phyloP scores from a whole-genome alignment of 2,888 invertebrate genomes.

The Spisula subtruncata region DNA sequence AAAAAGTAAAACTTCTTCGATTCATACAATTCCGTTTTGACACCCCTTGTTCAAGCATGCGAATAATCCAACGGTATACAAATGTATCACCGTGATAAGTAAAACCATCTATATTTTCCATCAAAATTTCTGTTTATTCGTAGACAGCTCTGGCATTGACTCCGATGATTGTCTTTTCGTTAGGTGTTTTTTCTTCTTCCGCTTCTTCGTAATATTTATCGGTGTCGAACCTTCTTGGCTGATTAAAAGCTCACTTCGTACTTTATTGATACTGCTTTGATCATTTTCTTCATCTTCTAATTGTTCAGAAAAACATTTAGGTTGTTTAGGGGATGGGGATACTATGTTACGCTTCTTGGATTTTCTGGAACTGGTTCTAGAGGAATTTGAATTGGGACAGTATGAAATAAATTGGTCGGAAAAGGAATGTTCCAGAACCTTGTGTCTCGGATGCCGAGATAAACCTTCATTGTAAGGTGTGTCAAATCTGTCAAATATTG shows the following conservation, averaged over 20 bases:
- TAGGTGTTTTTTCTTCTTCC: slow-evolving; percentile 14
- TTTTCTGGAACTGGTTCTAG: not conserved
- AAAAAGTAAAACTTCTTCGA: too few species aligned
- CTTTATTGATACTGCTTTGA: not conserved
- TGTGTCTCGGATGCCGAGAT: not conserved
- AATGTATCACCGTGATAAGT: not conserved
- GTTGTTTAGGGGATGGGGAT: slow-evolving; percentile 23
- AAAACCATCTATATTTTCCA: not conserved
- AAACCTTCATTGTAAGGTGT: not conserved
- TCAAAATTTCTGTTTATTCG: slow-evolving; percentile 27
- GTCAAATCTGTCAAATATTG: not conserved
- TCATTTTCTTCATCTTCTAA: not conserved
- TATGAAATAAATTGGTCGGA: slow-evolving; percentile 44
- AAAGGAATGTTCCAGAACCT: slow-evolving; percentile 28
- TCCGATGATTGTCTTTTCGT: not conserved
- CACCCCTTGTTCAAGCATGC: not conserved
- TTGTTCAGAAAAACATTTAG: not conserved
- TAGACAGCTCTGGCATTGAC: slow-evolving; percentile 23
- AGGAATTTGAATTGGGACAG: not conserved
- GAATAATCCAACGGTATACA: not conserved
- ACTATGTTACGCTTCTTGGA: slow-evolving; percentile 22
- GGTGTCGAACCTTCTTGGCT: slow-evolving; percentile 13
- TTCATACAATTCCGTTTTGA: too few species aligned
- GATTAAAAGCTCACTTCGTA: not conserved
- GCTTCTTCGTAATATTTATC: not conserved